Conservation (phyloP, 2,888 invertebrate genomes). For the Himalopsyche japonica region DNA sequence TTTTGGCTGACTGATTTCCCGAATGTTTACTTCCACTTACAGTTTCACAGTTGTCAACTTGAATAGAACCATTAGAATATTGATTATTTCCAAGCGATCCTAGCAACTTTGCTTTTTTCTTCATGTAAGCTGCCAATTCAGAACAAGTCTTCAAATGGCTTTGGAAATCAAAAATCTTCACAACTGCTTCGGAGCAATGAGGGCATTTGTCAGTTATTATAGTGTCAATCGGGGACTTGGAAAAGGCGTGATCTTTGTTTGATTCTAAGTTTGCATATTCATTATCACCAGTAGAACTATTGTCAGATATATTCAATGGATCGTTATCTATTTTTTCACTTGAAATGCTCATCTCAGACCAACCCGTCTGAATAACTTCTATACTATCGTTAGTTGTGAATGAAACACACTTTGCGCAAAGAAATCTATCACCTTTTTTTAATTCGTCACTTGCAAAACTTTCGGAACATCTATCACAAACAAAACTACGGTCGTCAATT, state of each 20-base stretch:
- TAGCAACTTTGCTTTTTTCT: not conserved
- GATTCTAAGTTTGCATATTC: too few relatives aligned
- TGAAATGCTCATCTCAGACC: too few relatives aligned
- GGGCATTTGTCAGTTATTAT: not conserved
- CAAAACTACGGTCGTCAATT: not conserved
- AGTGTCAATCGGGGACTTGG: too few relatives aligned
- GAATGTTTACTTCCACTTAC: not conserved
- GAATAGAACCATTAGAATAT: not conserved
- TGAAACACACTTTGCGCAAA: not conserved
- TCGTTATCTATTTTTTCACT: too few relatives aligned
- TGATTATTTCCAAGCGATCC: not conserved
- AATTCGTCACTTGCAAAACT: not conserved
- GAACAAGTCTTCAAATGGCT: not conserved
- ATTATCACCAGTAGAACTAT: too few relatives aligned
- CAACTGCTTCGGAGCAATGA: not conserved
- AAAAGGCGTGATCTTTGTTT: too few relatives aligned
- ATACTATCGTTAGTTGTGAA: too few relatives aligned
- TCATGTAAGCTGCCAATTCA: not conserved
- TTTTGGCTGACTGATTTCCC: not conserved
- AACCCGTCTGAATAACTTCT: too few relatives aligned
- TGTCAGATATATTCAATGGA: too few relatives aligned
- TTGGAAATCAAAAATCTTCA: not conserved
- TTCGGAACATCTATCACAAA: not conserved
- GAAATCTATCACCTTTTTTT: not conserved
- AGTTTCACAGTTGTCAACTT: too few relatives aligned